Evolutionary conservation across 2,797 vertebrate genomes (phyloP).

Genomic region (Danio albolineatus): DNA sequence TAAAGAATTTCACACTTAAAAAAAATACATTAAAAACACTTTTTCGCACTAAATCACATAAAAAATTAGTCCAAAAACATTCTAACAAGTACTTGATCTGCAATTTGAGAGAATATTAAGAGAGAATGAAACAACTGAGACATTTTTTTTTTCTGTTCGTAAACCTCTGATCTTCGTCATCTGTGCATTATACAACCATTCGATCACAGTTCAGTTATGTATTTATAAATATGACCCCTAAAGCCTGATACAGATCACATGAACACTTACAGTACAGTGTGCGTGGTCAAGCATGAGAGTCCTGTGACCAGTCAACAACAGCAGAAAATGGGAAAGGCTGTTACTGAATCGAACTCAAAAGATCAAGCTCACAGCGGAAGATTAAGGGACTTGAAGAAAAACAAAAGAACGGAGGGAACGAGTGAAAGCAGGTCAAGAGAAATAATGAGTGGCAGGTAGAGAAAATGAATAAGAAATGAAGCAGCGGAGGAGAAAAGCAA

Average conservation of each 20-base stretch:
- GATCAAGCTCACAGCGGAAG: neutral
- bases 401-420: neutral
- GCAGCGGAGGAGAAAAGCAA: neutral
- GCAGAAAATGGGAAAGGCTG: conserved; percentile 12
- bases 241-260: conserved; percentile 24
- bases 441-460: conserved; percentile 31
- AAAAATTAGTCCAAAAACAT: neutral
- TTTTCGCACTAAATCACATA: neutral
- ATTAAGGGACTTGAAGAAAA: neutral
- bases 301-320: conserved; percentile 24
- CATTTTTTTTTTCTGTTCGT: neutral
- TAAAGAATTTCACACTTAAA: neutral
- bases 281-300: conserved; percentile 20
- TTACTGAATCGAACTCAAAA: conserved; percentile 23
- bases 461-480: conserved; percentile 39
- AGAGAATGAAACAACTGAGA: neutral
- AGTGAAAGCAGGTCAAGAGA: conserved; percentile 27
- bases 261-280: neutral
- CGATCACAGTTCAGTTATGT: neutral
- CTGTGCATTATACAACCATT: neutral
- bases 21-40: neutral
- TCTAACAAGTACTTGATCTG: neutral
- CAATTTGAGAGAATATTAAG: neutral
- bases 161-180: neutral
- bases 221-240: conserved; percentile 29